Evolutionary conservation across 1,140 invertebrate genomes (phyloP), one percentile per base, ranked within the genome.

Genomic region (Metaphire vulgaris): DNA sequence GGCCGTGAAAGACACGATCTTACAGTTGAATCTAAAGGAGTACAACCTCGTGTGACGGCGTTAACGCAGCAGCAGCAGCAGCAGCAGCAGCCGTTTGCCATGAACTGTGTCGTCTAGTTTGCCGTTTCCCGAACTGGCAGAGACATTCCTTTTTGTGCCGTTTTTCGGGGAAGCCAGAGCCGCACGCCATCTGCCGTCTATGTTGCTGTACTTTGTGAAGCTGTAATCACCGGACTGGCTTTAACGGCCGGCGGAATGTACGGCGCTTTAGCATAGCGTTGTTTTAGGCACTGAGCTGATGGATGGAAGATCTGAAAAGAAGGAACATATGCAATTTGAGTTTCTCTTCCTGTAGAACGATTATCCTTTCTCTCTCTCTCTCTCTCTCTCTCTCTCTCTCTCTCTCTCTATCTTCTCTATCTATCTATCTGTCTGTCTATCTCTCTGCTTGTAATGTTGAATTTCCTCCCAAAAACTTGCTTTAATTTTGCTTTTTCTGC

Each of bases 21-120:
- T 99, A 82, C 97, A 99, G 89, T 94, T 96, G 86, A 98, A 98
- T 90, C 90, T 99, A 85, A 97, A 97, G 88, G 96, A 98, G 90
- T 98, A 99, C 90, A 98, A 99, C 89, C 90, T 99, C 89, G 96
- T 99, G 89, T 98, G 83, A 86, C 33, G 15, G 31, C 31, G 41
- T 21, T 56, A 21, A n/a, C n/a, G n/a, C n/a, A n/a, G n/a, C n/a
- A n/a, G n/a, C n/a, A n/a, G n/a, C n/a, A n/a, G n/a, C n/a, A n/a
- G n/a, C n/a, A n/a, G n/a, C n/a, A n/a, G n/a, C n/a, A n/a, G n/a
- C n/a, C 41, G 21, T 56, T 56, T 56, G 41, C 21, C 41, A 56
- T 56, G 41, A 56, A 56, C 41, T 56, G 41, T 56, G 41, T 56
- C 41, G 21, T 56, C 41, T 6, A 56, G 41, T 56, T 56, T 56